Conservation (phyloP, 2,797 vertebrate genomes). For the Spatula clypeata region DNA sequence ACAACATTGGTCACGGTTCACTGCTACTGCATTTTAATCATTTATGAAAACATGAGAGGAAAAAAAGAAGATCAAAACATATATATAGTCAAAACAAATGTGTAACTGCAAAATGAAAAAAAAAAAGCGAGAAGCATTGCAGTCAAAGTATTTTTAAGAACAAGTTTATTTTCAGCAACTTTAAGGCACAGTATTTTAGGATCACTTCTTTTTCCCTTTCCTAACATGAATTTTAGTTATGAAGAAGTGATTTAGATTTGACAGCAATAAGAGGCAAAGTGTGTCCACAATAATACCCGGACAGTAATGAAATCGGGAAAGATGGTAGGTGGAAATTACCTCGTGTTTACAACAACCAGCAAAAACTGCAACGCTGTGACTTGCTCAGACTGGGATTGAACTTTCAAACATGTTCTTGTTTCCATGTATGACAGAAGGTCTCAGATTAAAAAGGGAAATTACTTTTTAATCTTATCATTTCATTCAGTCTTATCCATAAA, state of each 20-base stretch:
- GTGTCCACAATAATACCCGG: rapidly evolving
- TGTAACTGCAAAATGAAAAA: not conserved
- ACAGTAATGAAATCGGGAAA: not conserved
- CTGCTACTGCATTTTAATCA: not conserved
- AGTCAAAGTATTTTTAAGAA: not conserved
- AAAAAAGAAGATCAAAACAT: not conserved
- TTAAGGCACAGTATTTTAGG: not conserved
- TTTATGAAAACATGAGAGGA: not conserved
- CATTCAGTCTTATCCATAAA: not conserved
- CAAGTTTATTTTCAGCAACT: not conserved
- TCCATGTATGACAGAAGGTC: not conserved
- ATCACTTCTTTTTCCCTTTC: not conserved
- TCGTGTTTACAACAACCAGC: not conserved
- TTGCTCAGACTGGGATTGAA: not conserved
- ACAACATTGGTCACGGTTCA: not conserved
- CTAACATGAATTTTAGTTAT: not conserved
- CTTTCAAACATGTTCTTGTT: not conserved
- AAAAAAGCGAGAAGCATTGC: not conserved
- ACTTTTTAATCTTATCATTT: not conserved
- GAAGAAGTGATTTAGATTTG: not conserved
- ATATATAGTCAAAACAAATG: not conserved
- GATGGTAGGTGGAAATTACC: not conserved
- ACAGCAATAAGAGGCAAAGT: not conserved
- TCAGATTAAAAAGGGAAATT: not conserved
- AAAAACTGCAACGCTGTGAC: not conserved